Conservation (phyloP, 2,113 vertebrate species). For the Hipposideros armiger region DNA sequence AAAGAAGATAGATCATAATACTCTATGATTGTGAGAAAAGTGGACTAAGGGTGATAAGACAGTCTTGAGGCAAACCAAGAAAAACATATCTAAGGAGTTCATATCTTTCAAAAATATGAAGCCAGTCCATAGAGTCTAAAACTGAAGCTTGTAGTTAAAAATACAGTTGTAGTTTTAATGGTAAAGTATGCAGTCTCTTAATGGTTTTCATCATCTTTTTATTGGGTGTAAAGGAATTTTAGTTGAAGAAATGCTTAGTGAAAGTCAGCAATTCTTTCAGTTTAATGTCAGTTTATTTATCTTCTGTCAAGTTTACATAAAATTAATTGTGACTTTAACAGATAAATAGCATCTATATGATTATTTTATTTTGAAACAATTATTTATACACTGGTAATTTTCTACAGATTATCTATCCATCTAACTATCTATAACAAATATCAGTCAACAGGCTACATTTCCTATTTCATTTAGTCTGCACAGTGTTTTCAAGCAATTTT, state of each 20-base stretch:
- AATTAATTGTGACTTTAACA: slow-evolving; percentile 7
- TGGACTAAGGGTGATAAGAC: background rate
- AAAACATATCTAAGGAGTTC: background rate
- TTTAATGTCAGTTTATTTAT: background rate
- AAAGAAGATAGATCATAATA: background rate
- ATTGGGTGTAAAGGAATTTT: background rate
- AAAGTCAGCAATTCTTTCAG: background rate
- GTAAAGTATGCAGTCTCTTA: background rate
- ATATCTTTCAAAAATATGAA: background rate
- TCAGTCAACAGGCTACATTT: background rate
- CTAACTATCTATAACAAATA: background rate
- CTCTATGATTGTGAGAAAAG: background rate
- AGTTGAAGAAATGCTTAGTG: background rate
- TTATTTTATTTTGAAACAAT: background rate
- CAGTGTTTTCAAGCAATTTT: background rate
- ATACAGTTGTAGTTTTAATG: background rate
- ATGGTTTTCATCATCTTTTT: background rate
- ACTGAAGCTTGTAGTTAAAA: background rate
- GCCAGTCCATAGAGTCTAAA: background rate
- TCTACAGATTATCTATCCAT: background rate
- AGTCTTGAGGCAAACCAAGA: background rate
- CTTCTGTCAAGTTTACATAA: background rate
- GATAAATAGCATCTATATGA: background rate
- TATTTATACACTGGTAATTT: background rate
- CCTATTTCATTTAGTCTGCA: background rate